phyloP scores from a whole-genome alignment of 2,888 invertebrate species.

The Athalia circularis region DNA sequence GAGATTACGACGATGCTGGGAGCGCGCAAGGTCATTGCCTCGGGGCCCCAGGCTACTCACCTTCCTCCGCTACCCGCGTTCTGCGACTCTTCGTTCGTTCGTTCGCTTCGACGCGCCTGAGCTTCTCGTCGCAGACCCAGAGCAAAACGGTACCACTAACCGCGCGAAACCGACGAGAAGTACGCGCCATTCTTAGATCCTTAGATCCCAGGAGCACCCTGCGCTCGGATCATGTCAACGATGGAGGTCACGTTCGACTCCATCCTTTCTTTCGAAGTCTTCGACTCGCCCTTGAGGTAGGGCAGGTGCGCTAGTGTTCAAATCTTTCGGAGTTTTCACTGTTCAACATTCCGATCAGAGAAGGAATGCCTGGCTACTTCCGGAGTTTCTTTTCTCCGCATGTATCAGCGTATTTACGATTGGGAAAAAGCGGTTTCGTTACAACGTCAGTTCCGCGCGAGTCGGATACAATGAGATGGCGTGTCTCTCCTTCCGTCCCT shows the following conservation, averaged over 20 bases:
- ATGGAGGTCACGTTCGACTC: neutral
- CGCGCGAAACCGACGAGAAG: neutral
- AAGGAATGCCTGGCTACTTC: too few relatives aligned
- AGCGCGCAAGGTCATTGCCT: constrained; percentile 56
- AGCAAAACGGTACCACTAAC: neutral
- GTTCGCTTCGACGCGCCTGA: constrained; percentile 3
- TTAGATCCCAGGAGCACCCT: neutral
- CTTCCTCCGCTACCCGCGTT: constrained; percentile 44
- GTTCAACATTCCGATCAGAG: too few relatives aligned
- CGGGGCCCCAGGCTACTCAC: constrained; percentile 57
- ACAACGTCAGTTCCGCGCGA: too few relatives aligned
- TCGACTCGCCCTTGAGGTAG: constrained; percentile 15
- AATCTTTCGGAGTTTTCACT: too few relatives aligned
- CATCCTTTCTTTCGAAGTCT: neutral
- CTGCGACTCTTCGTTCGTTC: neutral
- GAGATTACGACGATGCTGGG: constrained; percentile 36
- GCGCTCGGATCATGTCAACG: too few relatives aligned
- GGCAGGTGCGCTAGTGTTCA: neutral
- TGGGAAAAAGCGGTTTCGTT: too few relatives aligned
- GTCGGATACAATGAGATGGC: constrained; percentile 10
- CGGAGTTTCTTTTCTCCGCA: too few relatives aligned
- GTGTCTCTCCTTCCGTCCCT: constrained; percentile 25
- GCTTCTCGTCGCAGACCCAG: neutral
- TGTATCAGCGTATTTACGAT: too few relatives aligned
- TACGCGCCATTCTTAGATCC: neutral